These are phyloP conservation scores for Colletes gigas DNA, from an alignment of 1,140 invertebrate species.

Conservation along the genomic window DNA sequence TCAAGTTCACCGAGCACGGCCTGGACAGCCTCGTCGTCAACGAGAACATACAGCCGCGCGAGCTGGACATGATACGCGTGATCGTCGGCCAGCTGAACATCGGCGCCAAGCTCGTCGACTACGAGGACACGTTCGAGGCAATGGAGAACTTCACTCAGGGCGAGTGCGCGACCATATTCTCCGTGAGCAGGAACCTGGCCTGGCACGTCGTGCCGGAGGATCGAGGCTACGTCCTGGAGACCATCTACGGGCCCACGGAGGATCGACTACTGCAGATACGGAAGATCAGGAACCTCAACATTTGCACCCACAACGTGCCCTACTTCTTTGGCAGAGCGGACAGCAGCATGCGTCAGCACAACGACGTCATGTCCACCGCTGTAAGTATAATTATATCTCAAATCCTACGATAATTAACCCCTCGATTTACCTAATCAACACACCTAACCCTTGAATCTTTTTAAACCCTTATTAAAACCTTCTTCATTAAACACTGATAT, in stretches of 20 bases:
- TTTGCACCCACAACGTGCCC: constrained; percentile 50
- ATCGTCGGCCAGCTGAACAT: constrained; percentile 54
- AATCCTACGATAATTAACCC: too few relatives aligned
- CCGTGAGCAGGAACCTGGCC: not conserved
- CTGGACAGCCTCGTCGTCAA: constrained; percentile 46
- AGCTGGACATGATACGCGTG: constrained; percentile 55
- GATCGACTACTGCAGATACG: constrained; percentile 31
- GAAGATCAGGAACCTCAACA: constrained; percentile 43
- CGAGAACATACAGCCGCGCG: constrained; percentile 52
- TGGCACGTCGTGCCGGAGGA: not conserved
- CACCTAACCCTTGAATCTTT: too few relatives aligned
- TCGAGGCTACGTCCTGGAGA: constrained; percentile 17
- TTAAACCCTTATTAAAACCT: too few relatives aligned
- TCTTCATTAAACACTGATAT: too few relatives aligned
- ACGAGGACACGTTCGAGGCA: constrained; percentile 12
- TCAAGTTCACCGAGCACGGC: constrained; percentile 57
- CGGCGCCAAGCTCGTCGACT: constrained; percentile 1
- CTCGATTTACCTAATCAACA: too few relatives aligned
- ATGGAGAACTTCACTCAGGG: constrained; percentile 54
- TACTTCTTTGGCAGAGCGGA: constrained; percentile 52
- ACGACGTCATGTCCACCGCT: constrained; percentile 37
- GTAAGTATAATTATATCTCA: constrained; percentile 31
- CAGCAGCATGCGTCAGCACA: not conserved
- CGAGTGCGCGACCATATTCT: constrained; percentile 40
- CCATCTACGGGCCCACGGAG: constrained; percentile 20